phyloP scores from a whole-genome alignment of 1,140 invertebrate genomes.

The Vanessa atalanta region DNA sequence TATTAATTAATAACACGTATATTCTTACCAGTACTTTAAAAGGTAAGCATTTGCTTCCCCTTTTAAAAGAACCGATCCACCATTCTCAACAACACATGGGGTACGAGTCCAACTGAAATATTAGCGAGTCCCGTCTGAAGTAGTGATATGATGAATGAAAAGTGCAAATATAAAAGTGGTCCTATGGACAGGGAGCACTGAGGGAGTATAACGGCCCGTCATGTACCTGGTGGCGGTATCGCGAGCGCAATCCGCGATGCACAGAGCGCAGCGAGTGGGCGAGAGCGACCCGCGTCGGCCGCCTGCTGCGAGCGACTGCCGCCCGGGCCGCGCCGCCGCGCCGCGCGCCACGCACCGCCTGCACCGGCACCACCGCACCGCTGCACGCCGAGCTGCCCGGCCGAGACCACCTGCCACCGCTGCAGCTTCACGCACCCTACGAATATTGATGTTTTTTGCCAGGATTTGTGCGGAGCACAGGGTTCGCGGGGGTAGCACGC shows the following conservation, averaged over 20 bases:
- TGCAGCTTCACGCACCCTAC: constrained; percentile 66
- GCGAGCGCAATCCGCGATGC: constrained; percentile 58
- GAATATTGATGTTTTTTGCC: constrained; percentile 73
- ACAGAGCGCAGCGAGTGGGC: constrained; percentile 41
- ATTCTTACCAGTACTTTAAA: constrained; percentile 42
- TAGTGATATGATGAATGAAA: constrained; percentile 59
- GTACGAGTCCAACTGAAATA: constrained; percentile 9
- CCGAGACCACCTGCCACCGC: constrained; percentile 53
- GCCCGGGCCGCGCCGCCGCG: constrained; percentile 64
- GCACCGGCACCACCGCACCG: constrained; percentile 48
- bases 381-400: constrained; percentile 47
- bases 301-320: constrained; percentile 72
- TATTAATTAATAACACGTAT: background rate
- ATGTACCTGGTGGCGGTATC: constrained; percentile 57
- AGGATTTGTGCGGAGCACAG: constrained; percentile 46
- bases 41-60: constrained; percentile 9
- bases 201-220: constrained; percentile 43
- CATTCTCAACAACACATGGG: constrained; percentile 18
- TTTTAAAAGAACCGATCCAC: constrained; percentile 20
- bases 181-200: constrained; percentile 40
- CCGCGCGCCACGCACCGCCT: constrained; percentile 55
- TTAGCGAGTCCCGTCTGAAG: constrained; percentile 21
- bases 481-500: constrained; percentile 58
- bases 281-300: constrained; percentile 65
- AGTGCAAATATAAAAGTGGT: constrained; percentile 51